Base-by-base conservation (phyloP, 2,113 vertebrate species). In the Crypturellus undulatus region DNA sequence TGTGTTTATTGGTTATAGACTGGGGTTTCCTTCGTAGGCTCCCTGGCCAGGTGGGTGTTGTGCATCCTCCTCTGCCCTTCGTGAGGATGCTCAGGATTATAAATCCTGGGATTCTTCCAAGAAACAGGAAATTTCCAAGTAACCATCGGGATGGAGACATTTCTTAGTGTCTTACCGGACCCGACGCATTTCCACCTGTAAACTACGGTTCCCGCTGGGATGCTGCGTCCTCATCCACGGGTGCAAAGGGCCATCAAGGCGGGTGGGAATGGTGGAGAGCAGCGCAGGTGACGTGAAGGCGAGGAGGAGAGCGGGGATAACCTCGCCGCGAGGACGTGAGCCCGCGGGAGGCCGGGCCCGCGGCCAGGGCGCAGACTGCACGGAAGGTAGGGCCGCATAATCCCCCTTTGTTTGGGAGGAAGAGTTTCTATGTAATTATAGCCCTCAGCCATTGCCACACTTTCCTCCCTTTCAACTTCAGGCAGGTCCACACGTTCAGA, bases 351-450 rank as follows among this genome's bases (percentile, higher is more conserved):
- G 47, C 47, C 47, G 47, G 47, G 47, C 22, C 21, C 21, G 20
- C 4, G 21, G 9, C 49, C 80, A 9, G 0, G 9, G 43, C 8
- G 2, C 70, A 5, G 65, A 32, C 77, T 24, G 56, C 54, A 34
- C 1, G 42, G 10, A 73, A 95, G 88, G 93, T 92, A 78, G 6
- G 25, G 92, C 83, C 70, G 73, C 8, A 6, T 7, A 26, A 16
- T 88, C 49, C 7, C 12, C 85, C 78, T n/a, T 95, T 78, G 93
- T 90, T 96, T 93, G 88, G 82, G 79, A 94, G 93, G 96, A 96
- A 94, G 91, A 90, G 92, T 95, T 97, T 94, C 92, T 93, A 84
- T 95, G 96, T 96, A 96, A 97, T 97, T 96, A 79, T 93, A 84
- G 92, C 92, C 97, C 86, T 95, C 95, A 89, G 95, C 95, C 94